These are phyloP conservation scores for Cercocebus atys DNA, from an alignment of 2,113 vertebrate genomes.

Conservation along the genomic window DNA sequence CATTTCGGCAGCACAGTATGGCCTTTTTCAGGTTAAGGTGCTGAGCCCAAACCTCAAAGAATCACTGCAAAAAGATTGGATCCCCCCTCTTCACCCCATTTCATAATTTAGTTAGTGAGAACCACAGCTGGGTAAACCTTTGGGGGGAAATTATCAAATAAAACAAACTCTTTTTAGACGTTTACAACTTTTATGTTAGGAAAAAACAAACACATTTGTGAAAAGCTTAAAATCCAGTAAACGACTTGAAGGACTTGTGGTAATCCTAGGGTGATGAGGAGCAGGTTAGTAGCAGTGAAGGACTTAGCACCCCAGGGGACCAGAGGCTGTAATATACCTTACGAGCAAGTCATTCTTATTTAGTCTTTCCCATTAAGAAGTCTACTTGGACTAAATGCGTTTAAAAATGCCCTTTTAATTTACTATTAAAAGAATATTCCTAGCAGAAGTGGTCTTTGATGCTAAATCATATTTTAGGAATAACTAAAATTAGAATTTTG, in stretches of 20 bases:
- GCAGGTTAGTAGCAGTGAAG: neutral
- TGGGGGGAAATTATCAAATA: constrained; percentile 17
- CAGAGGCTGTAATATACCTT: neutral
- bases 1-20: constrained; percentile 14
- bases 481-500: neutral
- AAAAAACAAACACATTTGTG: constrained; percentile 26
- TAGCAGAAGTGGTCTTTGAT: neutral
- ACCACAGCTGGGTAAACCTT: neutral
- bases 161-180: neutral
- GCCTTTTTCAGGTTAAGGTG: neutral
- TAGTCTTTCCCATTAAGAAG: neutral
- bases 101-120: constrained; percentile 44
- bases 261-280: neutral
- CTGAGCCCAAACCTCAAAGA: neutral
- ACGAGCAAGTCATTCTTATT: neutral
- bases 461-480: constrained; percentile 2
- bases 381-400: neutral
- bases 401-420: neutral
- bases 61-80: neutral
- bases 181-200: constrained; percentile 45
- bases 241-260: neutral
- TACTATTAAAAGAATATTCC: constrained; percentile 9
- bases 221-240: neutral
- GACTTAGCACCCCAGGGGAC: neutral
- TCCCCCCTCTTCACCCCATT: neutral